Evolutionary conservation across 2,888 invertebrate species (phyloP), one percentile per base, ranked within the genome.

Genomic region (Steinernema carpocapsae): DNA sequence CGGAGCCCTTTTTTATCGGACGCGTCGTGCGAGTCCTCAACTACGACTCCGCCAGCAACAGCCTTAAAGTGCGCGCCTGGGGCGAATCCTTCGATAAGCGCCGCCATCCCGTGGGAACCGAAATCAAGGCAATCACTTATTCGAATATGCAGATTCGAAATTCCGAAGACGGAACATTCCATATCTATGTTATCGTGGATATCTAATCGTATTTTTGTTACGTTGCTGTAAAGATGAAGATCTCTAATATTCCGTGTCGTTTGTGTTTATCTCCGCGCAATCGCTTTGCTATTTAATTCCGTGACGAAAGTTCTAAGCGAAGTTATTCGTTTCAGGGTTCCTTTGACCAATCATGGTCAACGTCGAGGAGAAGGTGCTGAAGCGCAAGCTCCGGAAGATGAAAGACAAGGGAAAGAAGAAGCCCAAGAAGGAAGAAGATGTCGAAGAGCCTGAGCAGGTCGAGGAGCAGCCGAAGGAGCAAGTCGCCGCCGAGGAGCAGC

Each of bases 41-140:
- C 12, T 73, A 80, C 24, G 78, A 79, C 46, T 59, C 46, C 24
- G 74, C 24, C 37, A 64, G 32, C 3, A 26, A 72, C 51, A 71
- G 43, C 24, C 46, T 83, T 24, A 77, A 78, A 32, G 76, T 79
- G 24, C 75, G 82, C 42, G 83, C 80, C 19, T 89, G 85, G 84
- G 87, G 99, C n/a, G 99, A 99, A 90, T 93, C 93, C 84, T 99
- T 99, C 89, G 91, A 92, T 84, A 90, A 32, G 32, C 22, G 26
- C 26, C 52, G 59, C 89, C 97, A 99, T 90, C 94, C 96, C 0
- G 97, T 90, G 85, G 97, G 97, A 17, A 93, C 94, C 1, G 99
- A 99, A 90, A 95, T 99, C 1, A 99, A 99, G 89, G 99, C 99
- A 43, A 99, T 99, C 80, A 99, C 99, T 3, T 99, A 99, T 89